Evolutionary conservation across 30 jellyfish, hydroid and myxozoan genomes (phyloP), one percentile per base, ranked within the genome.

Genomic region (Cassiopea andromeda): DNA sequence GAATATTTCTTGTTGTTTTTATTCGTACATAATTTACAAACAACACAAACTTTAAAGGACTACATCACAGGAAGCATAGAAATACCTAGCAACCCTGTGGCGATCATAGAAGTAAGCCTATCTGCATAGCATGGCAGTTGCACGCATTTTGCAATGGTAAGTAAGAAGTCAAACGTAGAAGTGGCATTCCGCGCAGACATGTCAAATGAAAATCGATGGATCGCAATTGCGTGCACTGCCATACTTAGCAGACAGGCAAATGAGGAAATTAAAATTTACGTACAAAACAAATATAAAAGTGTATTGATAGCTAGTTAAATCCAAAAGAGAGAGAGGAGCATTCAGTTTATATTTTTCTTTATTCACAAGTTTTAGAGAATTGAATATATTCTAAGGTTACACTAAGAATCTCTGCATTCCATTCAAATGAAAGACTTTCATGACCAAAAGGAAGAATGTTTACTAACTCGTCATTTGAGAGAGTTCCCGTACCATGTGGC

Each of bases 381-480:
- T 69, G 78, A 43, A 69, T 69, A 69, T 17, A 69, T 7, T 69
- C 78, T 69, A 72, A 43, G 60, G 81, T 72, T 72, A 38, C 81
- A 43, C 17, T 72, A 46, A 72, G 81, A 3, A 72, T 72, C 60
- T 72, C 27, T 72, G 81, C 81, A 72, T 72, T 72, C 17, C 9
- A 7, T 64, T 64, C 73, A 64, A 64, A 64, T 64, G 73, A 64
- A 64, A 64, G 73, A 9, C 73, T 9, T 64, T 64, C 43, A 17
- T 64, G 27, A 64, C 73, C 73, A 64, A 5, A 64, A 64, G 15
- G 73, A 27, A 64, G 73, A 14, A 14, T 64, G 27, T 64, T 64
- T 64, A 64, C 15, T 17, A 64, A 64, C 43, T 64, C 73, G 73
- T 64, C 73, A 4, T 9, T 64, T 64, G 73, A 64, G 73, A 64